phyloP scores from a whole-genome alignment of 1,140 invertebrate species.

The Lamellibrachia luymesi region DNA sequence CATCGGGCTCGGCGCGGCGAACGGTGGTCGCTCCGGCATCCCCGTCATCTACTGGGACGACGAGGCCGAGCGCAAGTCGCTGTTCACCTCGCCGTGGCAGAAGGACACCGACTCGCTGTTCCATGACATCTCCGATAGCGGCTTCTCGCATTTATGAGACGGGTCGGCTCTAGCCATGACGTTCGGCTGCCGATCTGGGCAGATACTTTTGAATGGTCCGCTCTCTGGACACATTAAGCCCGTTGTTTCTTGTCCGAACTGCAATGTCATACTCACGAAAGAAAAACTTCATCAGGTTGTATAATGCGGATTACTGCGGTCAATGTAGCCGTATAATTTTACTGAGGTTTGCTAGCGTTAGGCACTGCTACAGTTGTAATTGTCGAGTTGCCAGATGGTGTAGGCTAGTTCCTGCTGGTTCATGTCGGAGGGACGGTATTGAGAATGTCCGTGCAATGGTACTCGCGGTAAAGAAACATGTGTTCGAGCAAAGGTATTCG shows the following conservation, averaged over 20 bases:
- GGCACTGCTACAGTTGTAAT: not conserved
- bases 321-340: not conserved
- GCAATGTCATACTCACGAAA: not conserved
- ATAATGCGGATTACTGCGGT: not conserved
- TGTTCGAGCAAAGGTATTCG: no score
- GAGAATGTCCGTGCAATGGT: not conserved
- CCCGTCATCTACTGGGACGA: constrained; percentile 14
- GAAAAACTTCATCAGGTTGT: not conserved
- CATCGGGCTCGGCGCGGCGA: not conserved
- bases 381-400: not conserved
- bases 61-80: not conserved
- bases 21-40: not conserved
- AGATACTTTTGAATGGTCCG: not conserved
- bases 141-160: not conserved
- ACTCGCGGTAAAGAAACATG: not conserved
- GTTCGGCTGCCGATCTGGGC: no score
- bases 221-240: not conserved
- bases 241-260: not conserved
- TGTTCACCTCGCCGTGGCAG: not conserved
- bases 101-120: constrained; percentile 12
- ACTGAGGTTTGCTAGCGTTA: not conserved
- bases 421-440: not conserved
- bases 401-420: not conserved
- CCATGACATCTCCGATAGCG: constrained; percentile 1
- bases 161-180: not conserved